Percentiles rank a stretch among this genome's conserved stretches.
Evolutionary conservation across 2,113 vertebrate genomes (phyloP).

Genomic region (Fregetta grallaria): DNA sequence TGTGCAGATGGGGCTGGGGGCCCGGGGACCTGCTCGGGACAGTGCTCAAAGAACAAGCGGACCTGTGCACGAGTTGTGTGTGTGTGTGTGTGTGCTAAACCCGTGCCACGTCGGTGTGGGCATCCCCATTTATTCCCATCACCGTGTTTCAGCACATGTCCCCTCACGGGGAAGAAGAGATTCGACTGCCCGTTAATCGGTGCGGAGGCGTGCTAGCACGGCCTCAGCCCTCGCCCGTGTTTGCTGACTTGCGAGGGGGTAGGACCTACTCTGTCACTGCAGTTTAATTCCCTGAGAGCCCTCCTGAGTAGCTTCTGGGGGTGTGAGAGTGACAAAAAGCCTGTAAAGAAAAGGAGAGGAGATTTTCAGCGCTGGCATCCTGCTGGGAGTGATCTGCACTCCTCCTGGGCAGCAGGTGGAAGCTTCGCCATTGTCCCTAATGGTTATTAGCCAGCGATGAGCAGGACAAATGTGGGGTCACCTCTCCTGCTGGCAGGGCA

Average conservation of each 20-base stretch:
- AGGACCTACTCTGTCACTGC: neutral
- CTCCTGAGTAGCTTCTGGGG: conserved; percentile 25
- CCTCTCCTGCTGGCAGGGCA: conserved; percentile 82
- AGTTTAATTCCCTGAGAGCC: conserved; percentile 16
- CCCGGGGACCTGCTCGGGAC: neutral
- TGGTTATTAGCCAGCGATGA: conserved; percentile 86
- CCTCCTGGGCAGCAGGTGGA: conserved; percentile 89
- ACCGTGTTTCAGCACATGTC: accelerated
- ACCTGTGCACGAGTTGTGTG: accelerated
- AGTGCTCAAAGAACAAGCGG: neutral
- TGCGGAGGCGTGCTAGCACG: accelerated
- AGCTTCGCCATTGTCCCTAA: conserved; percentile 75
- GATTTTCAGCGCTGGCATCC: conserved; percentile 61
- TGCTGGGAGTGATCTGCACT: conserved; percentile 65
- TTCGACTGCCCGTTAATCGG: accelerated
- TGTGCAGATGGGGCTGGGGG: neutral
- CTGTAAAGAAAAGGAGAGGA: conserved; percentile 62
- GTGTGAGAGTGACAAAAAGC: conserved; percentile 25
- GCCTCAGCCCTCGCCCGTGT: neutral
- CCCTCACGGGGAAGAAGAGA: accelerated
- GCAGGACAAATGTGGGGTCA: conserved; percentile 84
- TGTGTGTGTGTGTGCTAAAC: accelerated
- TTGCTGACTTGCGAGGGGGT: neutral
- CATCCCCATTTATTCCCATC: accelerated
- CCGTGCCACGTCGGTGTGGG: accelerated